Evolutionary conservation across 2,888 invertebrate genomes (phyloP), one percentile per base, ranked within the genome.

Genomic region (Julus scanicus): DNA sequence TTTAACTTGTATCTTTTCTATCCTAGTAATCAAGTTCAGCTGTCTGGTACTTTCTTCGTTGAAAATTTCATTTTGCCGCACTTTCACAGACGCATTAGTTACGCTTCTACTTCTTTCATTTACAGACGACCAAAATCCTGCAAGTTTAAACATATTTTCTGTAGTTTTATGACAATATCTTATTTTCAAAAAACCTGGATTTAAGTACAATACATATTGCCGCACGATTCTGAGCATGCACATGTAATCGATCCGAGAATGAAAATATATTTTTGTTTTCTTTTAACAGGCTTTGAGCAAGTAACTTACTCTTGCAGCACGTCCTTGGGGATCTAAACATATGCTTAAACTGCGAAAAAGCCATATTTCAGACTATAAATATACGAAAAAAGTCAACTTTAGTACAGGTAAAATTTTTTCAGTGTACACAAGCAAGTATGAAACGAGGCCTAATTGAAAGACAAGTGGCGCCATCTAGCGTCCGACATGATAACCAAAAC

Each of bases 1-100:
- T 89, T 94, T 94, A 0, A 99, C 96, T 92, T 96, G 95, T 88
- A 99, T 97, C 93, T 99, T 99, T 91, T 98, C 97, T 89, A 99
- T 94, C 91, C 98, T 94, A 0, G 97, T 97, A 13, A 98, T 93
- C 17, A 94, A 93, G 53, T 95, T 94, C 84, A 92, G 91, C 92
- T 98, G 98, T 0, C 95, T 94, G 89, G 94, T 94, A 91, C 95
- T 94, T 92, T 99, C 98, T 83, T 95, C 92, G 4, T 94, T 93
- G 91, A 98, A 99, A 17, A 98, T 91, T 49, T 89, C 88, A 44
- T 90, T 90, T 86, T 91, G 89, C 87, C 90, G 90, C 20, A 80
- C 88, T 53, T 90, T 89, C 11, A 91, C 90, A 63, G 83, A 84
- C 49, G 37, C 88, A 86, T 89, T 89, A 17, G 86, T 48, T 48